Percentiles rank a stretch among this genome's conserved stretches.
Conservation (phyloP, 2,888 invertebrate genomes). For the Phengaris arion region DNA sequence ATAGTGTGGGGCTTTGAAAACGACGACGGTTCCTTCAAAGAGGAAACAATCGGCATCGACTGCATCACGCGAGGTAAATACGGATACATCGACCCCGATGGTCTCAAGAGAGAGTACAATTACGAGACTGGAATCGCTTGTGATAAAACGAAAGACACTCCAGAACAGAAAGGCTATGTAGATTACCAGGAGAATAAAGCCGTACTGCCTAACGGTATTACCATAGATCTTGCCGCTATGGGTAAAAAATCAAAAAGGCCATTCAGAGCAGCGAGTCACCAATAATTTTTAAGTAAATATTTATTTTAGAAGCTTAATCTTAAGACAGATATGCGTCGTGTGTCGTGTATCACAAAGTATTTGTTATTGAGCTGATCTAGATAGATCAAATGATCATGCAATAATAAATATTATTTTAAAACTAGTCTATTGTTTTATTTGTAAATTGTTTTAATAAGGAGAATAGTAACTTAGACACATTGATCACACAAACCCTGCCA, state of each 20-base stretch:
- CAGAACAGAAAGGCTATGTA: slow-evolving; percentile 82
- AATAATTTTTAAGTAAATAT: slow-evolving; percentile 62
- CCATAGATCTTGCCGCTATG: slow-evolving; percentile 84
- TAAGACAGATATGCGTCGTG: slow-evolving; percentile 51
- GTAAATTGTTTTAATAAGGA: background rate
- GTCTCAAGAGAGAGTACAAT: slow-evolving; percentile 87
- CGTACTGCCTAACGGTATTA: slow-evolving; percentile 85
- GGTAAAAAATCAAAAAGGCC: slow-evolving; percentile 86
- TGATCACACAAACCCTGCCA: too few species aligned
- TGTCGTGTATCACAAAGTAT: slow-evolving; percentile 54
- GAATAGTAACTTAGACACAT: background rate
- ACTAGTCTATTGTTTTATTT: slow-evolving; percentile 4
- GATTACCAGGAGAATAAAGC: slow-evolving; percentile 87
- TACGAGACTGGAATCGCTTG: slow-evolving; percentile 90
- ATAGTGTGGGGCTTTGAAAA: slow-evolving; percentile 94
- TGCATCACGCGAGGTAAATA: slow-evolving; percentile 89
- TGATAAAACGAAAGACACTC: slow-evolving; percentile 77
- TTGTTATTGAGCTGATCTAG: slow-evolving; percentile 42
- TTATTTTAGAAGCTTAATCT: slow-evolving; percentile 70
- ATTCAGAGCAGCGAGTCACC: slow-evolving; percentile 74
- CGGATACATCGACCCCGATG: slow-evolving; percentile 91
- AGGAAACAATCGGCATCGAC: slow-evolving; percentile 89
- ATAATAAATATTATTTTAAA: slow-evolving; percentile 32
- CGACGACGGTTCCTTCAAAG: slow-evolving; percentile 92
- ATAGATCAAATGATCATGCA: slow-evolving; percentile 38